Conservation (phyloP, 35 echinoderm and acorn worm species). For the Anneissia japonica region DNA sequence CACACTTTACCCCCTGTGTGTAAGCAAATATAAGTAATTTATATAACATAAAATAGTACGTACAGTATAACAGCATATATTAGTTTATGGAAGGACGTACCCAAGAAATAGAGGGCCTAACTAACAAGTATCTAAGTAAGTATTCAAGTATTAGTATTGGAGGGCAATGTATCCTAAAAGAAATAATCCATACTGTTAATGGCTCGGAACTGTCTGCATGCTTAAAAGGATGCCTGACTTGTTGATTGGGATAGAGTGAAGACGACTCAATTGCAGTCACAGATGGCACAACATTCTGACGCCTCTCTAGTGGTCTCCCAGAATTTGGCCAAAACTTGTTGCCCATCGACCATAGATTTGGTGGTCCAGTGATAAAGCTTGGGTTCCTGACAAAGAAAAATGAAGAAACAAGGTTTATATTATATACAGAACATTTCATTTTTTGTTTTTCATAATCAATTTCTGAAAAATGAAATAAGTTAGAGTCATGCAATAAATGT, state of each 20-base stretch:
- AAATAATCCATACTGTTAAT: background rate
- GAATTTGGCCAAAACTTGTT: constrained; percentile 89
- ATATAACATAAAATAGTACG: too few relatives aligned
- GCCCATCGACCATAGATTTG: constrained; percentile 76
- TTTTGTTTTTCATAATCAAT: background rate
- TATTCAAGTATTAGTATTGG: too few relatives aligned
- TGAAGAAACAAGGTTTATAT: constrained; percentile 8
- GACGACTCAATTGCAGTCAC: constrained; percentile 34
- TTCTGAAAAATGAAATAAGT: background rate
- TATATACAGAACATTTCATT: background rate
- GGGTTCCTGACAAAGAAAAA: constrained; percentile 48
- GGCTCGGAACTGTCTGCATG: constrained; percentile 22
- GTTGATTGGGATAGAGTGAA: constrained; percentile 47
- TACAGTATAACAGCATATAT: too few relatives aligned
- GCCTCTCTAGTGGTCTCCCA: constrained; percentile 29
- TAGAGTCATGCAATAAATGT: background rate
- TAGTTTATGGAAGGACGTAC: too few relatives aligned
- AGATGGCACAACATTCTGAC: constrained; percentile 48
- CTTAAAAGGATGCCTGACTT: constrained; percentile 81
- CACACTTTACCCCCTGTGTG: too few relatives aligned
- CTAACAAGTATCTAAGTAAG: too few relatives aligned
- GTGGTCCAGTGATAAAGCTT: constrained; percentile 80
- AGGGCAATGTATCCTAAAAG: too few relatives aligned
- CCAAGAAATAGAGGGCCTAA: too few relatives aligned
- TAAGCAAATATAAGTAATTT: too few relatives aligned